Percentiles rank a stretch among this genome's conserved stretches.
These are phyloP conservation scores for Macrotis lagotis DNA, from an alignment of 2,113 vertebrate genomes.

Conservation along the genomic window DNA sequence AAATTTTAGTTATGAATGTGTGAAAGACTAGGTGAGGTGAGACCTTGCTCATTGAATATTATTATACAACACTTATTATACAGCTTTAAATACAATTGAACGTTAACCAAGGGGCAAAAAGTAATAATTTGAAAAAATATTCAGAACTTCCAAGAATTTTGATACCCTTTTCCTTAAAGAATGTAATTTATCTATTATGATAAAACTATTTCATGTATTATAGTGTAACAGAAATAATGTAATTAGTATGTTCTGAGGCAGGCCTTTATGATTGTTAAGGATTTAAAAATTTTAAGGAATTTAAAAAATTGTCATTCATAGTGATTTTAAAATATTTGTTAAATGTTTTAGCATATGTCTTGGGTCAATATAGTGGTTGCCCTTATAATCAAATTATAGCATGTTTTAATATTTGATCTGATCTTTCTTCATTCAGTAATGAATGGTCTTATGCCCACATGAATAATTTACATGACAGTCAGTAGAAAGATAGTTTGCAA, in stretches of 20 bases:
- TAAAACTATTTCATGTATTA: not conserved
- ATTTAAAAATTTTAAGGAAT: not conserved
- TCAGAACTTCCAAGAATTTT: constrained; percentile 6
- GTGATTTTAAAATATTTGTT: constrained; percentile 34
- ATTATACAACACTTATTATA: not conserved
- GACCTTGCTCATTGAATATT: not conserved
- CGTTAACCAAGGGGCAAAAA: not conserved
- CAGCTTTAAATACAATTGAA: not conserved
- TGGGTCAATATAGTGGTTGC: constrained; percentile 3
- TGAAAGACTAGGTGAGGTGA: not conserved
- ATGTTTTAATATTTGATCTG: constrained; percentile 49
- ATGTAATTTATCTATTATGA: constrained; percentile 20
- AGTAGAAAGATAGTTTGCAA: constrained; percentile 4
- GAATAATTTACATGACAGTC: constrained; percentile 32
- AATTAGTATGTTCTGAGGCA: constrained; percentile 4
- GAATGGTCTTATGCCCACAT: not conserved
- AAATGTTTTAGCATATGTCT: not conserved
- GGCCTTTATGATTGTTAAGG: not conserved
- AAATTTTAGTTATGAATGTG: not conserved
- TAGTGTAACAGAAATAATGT: constrained; percentile 8
- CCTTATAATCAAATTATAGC: constrained; percentile 38
- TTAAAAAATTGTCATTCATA: not conserved
- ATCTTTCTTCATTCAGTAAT: constrained; percentile 14
- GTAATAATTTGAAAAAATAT: not conserved
- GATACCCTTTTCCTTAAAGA: constrained; percentile 10